Conservation (phyloP, 1,140 invertebrate species). For the Macrocentrus cingulum region DNA sequence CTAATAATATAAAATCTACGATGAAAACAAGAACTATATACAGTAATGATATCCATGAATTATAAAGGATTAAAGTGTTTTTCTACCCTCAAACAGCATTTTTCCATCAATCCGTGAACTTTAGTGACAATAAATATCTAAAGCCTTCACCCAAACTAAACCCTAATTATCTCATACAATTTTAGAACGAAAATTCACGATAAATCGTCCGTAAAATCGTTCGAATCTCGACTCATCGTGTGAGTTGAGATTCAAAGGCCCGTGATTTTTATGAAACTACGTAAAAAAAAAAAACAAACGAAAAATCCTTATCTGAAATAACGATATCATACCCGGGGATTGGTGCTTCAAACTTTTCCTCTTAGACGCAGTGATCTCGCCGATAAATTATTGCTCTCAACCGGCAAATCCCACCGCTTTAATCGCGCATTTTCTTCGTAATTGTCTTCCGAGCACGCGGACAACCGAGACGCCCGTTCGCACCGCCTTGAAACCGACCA, state of each 20-base stretch:
- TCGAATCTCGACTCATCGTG: no score
- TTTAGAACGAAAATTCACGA: slow-evolving; percentile 19
- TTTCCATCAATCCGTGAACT: no score
- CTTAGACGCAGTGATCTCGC: not conserved
- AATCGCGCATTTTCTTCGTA: slow-evolving; percentile 35
- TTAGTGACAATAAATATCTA: not conserved
- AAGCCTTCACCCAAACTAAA: slow-evolving; percentile 25
- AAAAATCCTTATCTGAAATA: no score
- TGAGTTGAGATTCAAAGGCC: slow-evolving; percentile 31
- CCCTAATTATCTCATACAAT: slow-evolving; percentile 30
- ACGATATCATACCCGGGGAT: not conserved
- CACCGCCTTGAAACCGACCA: slow-evolving; percentile 78
- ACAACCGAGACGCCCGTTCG: slow-evolving; percentile 64
- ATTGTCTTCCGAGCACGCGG: slow-evolving; percentile 57
- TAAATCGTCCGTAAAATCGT: slow-evolving; percentile 27
- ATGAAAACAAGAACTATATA: no score
- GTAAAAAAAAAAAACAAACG: slow-evolving; percentile 1
- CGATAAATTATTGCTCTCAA: slow-evolving; percentile 50
- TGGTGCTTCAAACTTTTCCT: not conserved
- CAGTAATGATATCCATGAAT: no score
- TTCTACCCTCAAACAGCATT: no score
- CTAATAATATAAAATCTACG: no score
- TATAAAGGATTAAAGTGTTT: no score
- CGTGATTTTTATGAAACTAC: not conserved
- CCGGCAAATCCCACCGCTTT: slow-evolving; percentile 45